These are phyloP conservation scores for Oedothorax gibbosus DNA, from an alignment of 1,140 invertebrate genomes.

Conservation along the genomic window DNA sequence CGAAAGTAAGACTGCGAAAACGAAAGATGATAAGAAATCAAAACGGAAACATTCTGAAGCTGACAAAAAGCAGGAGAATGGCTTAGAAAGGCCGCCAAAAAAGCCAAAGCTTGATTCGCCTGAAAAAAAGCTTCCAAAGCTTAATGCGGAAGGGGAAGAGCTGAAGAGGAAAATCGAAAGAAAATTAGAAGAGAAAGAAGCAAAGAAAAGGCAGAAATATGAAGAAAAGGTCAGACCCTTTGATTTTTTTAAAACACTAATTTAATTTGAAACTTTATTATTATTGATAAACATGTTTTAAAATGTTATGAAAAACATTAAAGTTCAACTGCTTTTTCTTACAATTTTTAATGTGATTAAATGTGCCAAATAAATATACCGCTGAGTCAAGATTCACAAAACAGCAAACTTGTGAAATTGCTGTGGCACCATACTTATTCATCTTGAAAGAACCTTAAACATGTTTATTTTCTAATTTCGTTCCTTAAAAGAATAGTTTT, in stretches of 20 bases:
- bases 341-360: no score
- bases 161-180: constrained; percentile 35
- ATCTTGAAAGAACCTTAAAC: no score
- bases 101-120: constrained; percentile 10
- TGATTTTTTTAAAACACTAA: no score
- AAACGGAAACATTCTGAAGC: neutral
- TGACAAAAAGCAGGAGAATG: constrained; percentile 33
- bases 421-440: no score
- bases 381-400: no score
- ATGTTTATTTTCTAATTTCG: no score
- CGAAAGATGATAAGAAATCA: neutral
- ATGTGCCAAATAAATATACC: no score
- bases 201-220: constrained; percentile 27
- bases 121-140: neutral
- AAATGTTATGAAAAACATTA: neutral
- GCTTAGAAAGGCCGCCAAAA: constrained; percentile 28
- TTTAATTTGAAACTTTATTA: no score
- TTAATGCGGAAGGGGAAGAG: constrained; percentile 7
- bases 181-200: constrained; percentile 46
- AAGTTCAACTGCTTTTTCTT: neutral
- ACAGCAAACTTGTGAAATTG: no score
- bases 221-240: constrained; percentile 35
- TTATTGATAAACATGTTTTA: no score
- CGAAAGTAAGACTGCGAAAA: neutral
- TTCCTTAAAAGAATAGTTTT: no score